These are phyloP conservation scores for Drosophila neotestacea DNA, from an alignment of 2,888 invertebrate genomes.

Conservation along the genomic window DNA sequence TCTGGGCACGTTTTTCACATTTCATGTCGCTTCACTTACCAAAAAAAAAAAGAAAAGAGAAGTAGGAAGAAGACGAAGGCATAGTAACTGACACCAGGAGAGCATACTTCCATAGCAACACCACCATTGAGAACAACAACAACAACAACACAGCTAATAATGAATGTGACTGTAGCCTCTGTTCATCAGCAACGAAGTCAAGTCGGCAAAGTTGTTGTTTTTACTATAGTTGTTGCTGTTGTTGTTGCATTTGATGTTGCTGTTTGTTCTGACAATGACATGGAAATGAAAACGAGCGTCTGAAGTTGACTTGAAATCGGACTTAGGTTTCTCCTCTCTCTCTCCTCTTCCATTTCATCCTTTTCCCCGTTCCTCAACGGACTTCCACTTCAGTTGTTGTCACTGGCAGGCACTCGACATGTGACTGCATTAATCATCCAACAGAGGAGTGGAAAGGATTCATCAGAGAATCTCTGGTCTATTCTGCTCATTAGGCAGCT, in stretches of 20 bases:
- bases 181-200: conserved; percentile 16
- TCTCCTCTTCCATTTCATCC: background rate
- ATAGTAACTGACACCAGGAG: conserved; percentile 16
- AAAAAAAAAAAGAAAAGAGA: background rate
- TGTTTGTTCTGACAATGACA: conserved; percentile 73
- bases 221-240: background rate
- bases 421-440: conserved; percentile 74
- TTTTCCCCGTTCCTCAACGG: conserved; percentile 1
- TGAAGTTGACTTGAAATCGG: conserved; percentile 37
- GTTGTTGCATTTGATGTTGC: conserved; percentile 26
- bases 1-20: conserved; percentile 73
- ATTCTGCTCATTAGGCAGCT: conserved; percentile 31
- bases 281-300: conserved; percentile 52
- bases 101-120: conserved; percentile 1
- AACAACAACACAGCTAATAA: conserved; percentile 42
- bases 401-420: conserved; percentile 37
- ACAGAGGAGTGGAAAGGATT: background rate
- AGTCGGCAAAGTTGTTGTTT: background rate
- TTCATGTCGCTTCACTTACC: conserved; percentile 48
- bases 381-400: conserved; percentile 47
- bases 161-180: conserved; percentile 45
- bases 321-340: conserved; percentile 1
- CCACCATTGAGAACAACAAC: conserved; percentile 4
- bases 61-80: background rate
- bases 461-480: conserved; percentile 2